Evolutionary conservation across 1,140 invertebrate genomes (phyloP).

Genomic region (Halyomorpha halys): DNA sequence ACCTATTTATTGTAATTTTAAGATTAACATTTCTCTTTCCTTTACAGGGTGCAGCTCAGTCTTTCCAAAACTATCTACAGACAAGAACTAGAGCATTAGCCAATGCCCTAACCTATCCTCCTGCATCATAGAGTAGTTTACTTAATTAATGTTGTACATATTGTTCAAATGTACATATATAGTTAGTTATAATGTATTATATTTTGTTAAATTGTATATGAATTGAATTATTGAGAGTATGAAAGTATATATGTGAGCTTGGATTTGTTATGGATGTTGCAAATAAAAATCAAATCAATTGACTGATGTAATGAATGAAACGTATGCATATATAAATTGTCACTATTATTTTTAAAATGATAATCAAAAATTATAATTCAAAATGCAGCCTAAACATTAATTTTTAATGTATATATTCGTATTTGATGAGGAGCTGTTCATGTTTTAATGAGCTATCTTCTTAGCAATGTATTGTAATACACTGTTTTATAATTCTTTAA

Average conservation of each 20-base stretch:
- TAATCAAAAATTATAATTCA: too few relatives aligned
- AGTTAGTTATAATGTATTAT: not conserved
- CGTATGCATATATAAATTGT: not conserved
- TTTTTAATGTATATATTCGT: not conserved
- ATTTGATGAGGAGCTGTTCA: not conserved
- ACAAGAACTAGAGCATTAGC: constrained; percentile 26
- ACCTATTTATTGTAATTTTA: too few relatives aligned
- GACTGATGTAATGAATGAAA: not conserved
- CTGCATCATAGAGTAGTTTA: not conserved
- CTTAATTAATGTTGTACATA: not conserved
- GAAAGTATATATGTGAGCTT: not conserved
- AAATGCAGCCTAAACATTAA: not conserved
- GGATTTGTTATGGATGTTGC: not conserved
- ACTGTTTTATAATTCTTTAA: too few relatives aligned
- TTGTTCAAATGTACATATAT: constrained; percentile 7
- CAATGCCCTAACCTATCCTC: constrained; percentile 19
- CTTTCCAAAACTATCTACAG: constrained; percentile 38
- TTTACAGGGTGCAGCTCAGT: constrained; percentile 41
- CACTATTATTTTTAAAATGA: too few relatives aligned
- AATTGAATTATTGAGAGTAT: not conserved
- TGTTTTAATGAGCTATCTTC: constrained; percentile 7
- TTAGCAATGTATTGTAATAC: constrained; percentile 1
- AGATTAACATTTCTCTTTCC: constrained; percentile 19
- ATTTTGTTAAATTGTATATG: not conserved
- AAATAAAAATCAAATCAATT: not conserved